Evolutionary conservation across 2,888 invertebrate species (phyloP).

Genomic region (Caenorhabditis zanzibari): DNA sequence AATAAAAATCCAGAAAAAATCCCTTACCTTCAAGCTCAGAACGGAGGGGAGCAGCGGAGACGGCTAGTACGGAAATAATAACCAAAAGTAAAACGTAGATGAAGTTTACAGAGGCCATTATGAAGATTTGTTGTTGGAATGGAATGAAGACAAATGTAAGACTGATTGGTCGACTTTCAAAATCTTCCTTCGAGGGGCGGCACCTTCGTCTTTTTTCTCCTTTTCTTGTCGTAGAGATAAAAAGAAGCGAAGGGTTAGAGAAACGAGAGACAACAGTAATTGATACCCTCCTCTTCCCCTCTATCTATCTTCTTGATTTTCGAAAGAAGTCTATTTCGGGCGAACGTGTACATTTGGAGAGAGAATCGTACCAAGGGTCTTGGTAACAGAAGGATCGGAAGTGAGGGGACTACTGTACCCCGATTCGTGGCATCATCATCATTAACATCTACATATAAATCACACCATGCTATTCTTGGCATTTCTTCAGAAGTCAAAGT

Average conservation of each 20-base stretch:
- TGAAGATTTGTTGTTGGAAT: constrained; percentile 4
- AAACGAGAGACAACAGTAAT: constrained; percentile 31
- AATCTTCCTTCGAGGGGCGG: constrained; percentile 39
- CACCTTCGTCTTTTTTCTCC: neutral
- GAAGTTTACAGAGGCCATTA: constrained; percentile 24
- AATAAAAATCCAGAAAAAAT: neutral
- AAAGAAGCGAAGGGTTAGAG: constrained; percentile 5
- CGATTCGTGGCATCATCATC: constrained; percentile 19
- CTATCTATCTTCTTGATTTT: constrained; percentile 34
- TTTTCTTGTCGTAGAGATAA: constrained; percentile 6
- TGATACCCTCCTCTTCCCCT: constrained; percentile 24
- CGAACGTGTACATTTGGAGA: constrained; percentile 8
- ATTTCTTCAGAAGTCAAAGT: constrained; percentile 39
- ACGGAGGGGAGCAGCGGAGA: constrained; percentile 28
- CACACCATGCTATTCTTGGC: constrained; percentile 53
- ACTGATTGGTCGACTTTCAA: constrained; percentile 57
- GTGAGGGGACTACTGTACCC: constrained; percentile 22
- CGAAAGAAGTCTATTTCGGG: constrained; percentile 43
- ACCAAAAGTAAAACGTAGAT: neutral
- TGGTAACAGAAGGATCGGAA: neutral
- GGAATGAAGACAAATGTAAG: constrained; percentile 14
- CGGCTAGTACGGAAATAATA: constrained; percentile 19
- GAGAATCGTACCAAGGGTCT: neutral
- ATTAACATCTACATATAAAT: constrained; percentile 24
- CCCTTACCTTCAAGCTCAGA: constrained; percentile 32